phyloP scores from a whole-genome alignment of 2,113 vertebrate species.

The Strix aluco region DNA sequence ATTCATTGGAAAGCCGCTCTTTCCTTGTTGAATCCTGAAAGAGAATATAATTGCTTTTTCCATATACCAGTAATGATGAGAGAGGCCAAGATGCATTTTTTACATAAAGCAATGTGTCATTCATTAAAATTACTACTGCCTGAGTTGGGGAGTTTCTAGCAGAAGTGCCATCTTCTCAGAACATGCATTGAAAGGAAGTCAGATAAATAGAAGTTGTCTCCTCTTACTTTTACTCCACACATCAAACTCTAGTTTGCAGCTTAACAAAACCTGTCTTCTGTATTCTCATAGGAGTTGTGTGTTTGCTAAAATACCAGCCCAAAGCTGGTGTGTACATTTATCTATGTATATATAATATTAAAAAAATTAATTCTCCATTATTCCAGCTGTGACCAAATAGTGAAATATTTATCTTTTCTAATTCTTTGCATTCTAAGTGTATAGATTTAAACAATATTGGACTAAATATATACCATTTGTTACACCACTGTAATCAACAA shows the following conservation, averaged over 20 bases:
- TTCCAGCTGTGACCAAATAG: neutral
- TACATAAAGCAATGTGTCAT: neutral
- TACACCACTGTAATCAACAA: neutral
- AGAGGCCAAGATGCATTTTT: neutral
- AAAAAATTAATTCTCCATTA: neutral
- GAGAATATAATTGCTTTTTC: conserved; percentile 22
- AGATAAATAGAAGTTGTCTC: neutral
- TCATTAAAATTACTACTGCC: neutral
- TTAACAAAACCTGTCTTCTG: neutral
- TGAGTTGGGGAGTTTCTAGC: neutral
- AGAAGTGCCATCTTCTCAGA: conserved; percentile 10
- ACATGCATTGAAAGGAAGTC: neutral
- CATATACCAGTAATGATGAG: neutral
- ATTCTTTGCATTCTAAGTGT: neutral
- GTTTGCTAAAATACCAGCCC: neutral
- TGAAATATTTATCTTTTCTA: neutral
- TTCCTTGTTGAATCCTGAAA: neutral
- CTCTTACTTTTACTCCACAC: neutral
- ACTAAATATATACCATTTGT: neutral
- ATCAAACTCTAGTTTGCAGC: neutral
- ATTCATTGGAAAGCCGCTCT: conserved; percentile 13
- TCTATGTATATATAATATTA: neutral
- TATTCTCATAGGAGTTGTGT: neutral
- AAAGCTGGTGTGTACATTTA: neutral
- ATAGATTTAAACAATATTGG: neutral